Conservation (phyloP, 1,140 invertebrate species). For the Stratiolaelaps scimitus region DNA sequence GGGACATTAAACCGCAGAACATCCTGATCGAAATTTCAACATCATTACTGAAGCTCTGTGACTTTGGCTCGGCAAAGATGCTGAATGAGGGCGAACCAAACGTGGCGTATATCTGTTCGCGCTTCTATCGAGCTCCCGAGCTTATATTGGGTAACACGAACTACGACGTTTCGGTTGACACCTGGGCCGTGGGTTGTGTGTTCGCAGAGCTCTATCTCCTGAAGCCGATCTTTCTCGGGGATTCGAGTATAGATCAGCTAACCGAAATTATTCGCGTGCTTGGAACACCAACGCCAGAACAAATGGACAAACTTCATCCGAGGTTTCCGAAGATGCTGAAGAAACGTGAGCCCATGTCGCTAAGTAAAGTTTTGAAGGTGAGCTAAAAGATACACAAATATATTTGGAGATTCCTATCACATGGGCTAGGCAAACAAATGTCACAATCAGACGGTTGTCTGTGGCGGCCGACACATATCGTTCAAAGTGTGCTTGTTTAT, state of each 20-base stretch:
- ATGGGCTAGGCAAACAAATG: no score
- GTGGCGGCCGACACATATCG: no score
- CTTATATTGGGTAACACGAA: conserved; percentile 97
- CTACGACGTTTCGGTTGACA: conserved; percentile 54
- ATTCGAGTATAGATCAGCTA: conserved; percentile 93
- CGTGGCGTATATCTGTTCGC: conserved; percentile 97
- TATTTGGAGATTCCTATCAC: no score
- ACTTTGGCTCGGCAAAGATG: conserved; percentile 59
- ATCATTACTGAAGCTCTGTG: conserved; percentile 90
- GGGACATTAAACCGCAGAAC: conserved; percentile 99
- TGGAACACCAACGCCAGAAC: conserved; percentile 91
- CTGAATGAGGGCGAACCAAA: conserved; percentile 80
- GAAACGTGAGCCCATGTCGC: conserved; percentile 4
- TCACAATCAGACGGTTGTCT: no score
- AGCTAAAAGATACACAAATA: no score
- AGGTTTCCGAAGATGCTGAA: conserved; percentile 4
- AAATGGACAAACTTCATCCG: conserved; percentile 51
- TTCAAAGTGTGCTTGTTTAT: no score
- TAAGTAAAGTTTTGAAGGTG: neutral
- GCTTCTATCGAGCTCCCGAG: conserved; percentile 94
- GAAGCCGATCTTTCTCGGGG: conserved; percentile 95
- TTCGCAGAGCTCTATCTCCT: conserved; percentile 86
- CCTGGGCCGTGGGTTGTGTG: conserved; percentile 98
- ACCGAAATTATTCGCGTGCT: conserved; percentile 99
- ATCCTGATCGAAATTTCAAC: conserved; percentile 87